Evolutionary conservation across 92 coral and sea anemone genomes (phyloP).

Genomic region (Parazoanthus swiftii): DNA sequence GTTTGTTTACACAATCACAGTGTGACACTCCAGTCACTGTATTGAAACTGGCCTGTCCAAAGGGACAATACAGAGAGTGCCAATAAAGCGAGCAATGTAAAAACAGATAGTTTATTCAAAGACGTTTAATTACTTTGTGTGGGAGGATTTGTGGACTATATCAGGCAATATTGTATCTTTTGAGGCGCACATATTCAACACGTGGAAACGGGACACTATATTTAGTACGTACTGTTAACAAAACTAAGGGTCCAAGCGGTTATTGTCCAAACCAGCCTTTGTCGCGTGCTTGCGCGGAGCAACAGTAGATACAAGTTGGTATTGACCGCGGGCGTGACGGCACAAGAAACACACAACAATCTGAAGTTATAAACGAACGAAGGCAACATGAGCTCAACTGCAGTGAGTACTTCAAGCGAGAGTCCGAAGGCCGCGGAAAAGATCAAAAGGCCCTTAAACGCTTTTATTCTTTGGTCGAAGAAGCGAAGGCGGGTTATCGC

Average conservation of each 20-base stretch:
- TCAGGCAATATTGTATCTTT: slow-evolving; percentile 82
- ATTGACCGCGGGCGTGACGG: slow-evolving; percentile 35
- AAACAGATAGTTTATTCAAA: slow-evolving; percentile 90
- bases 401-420: slow-evolving; percentile 58
- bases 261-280: slow-evolving; percentile 53
- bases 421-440: slow-evolving; percentile 73
- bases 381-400: slow-evolving; percentile 64
- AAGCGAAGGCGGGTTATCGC: slow-evolving; percentile 94
- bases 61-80: slow-evolving; percentile 83
- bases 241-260: slow-evolving; percentile 41
- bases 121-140: slow-evolving; percentile 93
- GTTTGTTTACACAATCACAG: slow-evolving; percentile 85
- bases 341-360: neutral
- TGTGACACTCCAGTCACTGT: slow-evolving; percentile 79
- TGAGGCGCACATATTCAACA: slow-evolving; percentile 77
- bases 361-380: neutral
- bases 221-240: slow-evolving; percentile 62
- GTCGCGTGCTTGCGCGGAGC: slow-evolving; percentile 61
- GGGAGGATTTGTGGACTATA: slow-evolving; percentile 88
- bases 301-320: slow-evolving; percentile 35
- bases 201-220: slow-evolving; percentile 66
- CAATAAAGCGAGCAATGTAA: slow-evolving; percentile 85
- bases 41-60: slow-evolving; percentile 83
- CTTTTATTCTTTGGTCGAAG: slow-evolving; percentile 98
- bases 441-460: slow-evolving; percentile 96